Evolutionary conservation across 2,113 vertebrate genomes (phyloP).

Genomic region (Chloebia gouldiae): DNA sequence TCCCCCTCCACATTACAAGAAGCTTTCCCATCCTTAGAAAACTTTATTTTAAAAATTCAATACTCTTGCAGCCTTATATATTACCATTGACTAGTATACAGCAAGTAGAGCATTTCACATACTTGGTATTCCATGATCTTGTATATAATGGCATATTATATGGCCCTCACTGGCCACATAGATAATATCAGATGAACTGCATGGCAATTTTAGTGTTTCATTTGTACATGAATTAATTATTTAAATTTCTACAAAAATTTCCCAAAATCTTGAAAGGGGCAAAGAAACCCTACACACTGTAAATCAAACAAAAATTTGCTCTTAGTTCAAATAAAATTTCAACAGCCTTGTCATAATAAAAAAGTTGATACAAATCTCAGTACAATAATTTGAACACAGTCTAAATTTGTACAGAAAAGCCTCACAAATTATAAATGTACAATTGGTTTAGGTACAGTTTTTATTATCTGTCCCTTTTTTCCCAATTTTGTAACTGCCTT

Average conservation of each 20-base stretch:
- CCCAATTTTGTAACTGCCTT: background rate
- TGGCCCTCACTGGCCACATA: background rate
- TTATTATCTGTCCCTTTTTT: background rate
- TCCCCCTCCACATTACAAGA: background rate
- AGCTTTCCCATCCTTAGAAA: background rate
- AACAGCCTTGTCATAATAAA: background rate
- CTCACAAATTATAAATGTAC: background rate
- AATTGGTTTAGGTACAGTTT: background rate
- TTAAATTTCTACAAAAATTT: background rate
- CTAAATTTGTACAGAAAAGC: background rate
- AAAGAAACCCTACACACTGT: background rate
- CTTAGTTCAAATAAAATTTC: background rate
- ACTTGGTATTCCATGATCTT: background rate
- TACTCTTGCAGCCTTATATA: background rate
- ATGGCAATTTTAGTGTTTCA: background rate
- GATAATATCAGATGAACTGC: background rate
- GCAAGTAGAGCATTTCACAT: background rate
- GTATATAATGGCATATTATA: background rate
- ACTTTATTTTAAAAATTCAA: background rate
- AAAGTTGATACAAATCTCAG: background rate
- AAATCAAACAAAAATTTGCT: background rate
- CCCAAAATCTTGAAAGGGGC: background rate
- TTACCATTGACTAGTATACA: background rate
- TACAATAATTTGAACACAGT: background rate
- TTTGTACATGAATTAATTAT: background rate